A percentile compares a stretch with the other conserved stretches of the same genome.
These are phyloP conservation scores for Sylvia atricapilla DNA, from an alignment of 2,113 vertebrate genomes.

Conservation along the genomic window DNA sequence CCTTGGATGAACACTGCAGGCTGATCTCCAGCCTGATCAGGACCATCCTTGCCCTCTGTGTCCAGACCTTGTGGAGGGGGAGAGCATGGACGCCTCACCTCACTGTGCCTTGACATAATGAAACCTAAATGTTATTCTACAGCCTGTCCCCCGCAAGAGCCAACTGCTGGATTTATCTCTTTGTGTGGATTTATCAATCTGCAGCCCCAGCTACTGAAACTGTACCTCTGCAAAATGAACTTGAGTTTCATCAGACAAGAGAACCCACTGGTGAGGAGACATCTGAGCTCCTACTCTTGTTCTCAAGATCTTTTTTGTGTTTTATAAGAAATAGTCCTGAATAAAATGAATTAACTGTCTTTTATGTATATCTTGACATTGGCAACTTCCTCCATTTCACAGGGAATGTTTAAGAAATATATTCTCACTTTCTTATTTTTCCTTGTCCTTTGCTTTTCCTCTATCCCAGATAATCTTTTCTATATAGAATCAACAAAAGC, in stretches of 20 bases:
- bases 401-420: background rate
- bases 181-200: background rate
- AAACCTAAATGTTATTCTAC: background rate
- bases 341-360: background rate
- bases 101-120: background rate
- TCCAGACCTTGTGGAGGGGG: background rate
- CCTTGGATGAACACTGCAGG: background rate
- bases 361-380: background rate
- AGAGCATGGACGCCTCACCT: background rate
- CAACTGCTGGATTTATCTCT: background rate
- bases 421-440: background rate
- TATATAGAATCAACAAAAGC: background rate
- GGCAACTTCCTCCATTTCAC: background rate
- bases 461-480: background rate
- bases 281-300: background rate
- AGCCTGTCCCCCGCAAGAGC: fast-evolving
- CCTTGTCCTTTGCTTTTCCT: background rate
- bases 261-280: background rate
- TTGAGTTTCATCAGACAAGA: background rate
- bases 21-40: background rate
- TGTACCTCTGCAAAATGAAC: background rate
- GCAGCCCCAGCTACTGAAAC: background rate
- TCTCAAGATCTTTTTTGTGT: background rate
- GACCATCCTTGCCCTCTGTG: background rate
- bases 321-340: background rate